Percentiles rank a stretch among this genome's conserved stretches.
phyloP scores from a whole-genome alignment of 1,140 invertebrate species.

The Tachypleus tridentatus region DNA sequence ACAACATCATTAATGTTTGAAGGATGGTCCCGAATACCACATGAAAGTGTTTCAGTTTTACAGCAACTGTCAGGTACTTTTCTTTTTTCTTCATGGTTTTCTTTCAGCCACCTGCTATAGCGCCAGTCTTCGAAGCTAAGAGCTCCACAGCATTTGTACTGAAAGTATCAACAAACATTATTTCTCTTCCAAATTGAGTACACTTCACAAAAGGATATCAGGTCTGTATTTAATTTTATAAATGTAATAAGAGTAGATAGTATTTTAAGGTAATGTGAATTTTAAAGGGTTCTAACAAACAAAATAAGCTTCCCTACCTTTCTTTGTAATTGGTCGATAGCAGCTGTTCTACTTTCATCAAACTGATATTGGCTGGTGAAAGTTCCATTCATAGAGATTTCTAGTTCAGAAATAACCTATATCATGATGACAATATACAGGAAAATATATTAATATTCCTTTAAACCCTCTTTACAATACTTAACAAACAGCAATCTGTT shows the following conservation, averaged over 20 bases:
- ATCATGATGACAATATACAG: constrained; percentile 8
- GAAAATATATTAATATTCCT: too few relatives aligned
- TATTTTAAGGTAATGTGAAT: too few relatives aligned
- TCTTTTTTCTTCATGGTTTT: constrained; percentile 27
- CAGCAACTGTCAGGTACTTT: constrained; percentile 75
- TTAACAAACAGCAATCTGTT: too few relatives aligned
- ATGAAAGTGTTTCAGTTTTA: constrained; percentile 49
- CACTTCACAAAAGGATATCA: too few relatives aligned
- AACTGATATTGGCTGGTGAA: constrained; percentile 57
- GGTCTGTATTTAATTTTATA: too few relatives aligned
- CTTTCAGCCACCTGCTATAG: constrained; percentile 47
- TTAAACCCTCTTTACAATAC: too few relatives aligned
- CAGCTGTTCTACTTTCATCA: constrained; percentile 49
- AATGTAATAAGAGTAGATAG: too few relatives aligned
- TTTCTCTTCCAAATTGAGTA: too few relatives aligned
- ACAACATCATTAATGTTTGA: constrained; percentile 72
- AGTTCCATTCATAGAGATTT: constrained; percentile 57
- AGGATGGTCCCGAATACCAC: constrained; percentile 62
- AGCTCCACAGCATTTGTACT: constrained; percentile 75
- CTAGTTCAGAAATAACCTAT: constrained; percentile 48
- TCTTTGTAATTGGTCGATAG: constrained; percentile 64
- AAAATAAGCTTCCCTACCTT: constrained; percentile 43
- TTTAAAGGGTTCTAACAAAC: too few relatives aligned
- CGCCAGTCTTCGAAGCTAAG: constrained; percentile 59
- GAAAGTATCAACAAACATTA: constrained; percentile 1